Base-by-base conservation (phyloP, 2,888 invertebrate genomes). In the Machimus atricapillus region DNA sequence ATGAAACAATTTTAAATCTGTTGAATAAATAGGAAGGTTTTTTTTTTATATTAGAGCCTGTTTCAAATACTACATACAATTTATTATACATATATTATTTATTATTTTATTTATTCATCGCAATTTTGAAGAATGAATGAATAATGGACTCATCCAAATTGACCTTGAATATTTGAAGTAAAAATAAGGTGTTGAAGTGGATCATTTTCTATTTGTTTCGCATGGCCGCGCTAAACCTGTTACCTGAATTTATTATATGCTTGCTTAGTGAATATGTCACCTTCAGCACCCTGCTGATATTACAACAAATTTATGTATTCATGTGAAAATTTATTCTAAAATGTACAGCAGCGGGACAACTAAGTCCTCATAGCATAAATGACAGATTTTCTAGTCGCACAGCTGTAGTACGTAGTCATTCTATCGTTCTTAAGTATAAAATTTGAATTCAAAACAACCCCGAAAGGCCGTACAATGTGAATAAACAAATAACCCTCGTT, bases 361-460 rank as follows among this genome's bases (percentile, higher is more conserved):
- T 74, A 19, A 74, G n/a, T 74, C 74, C 74, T 34, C 31, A 34
- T 8, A 40, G 34, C 34, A 40, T 19, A 40, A 66, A 66, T 66
- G 27, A 27, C 66, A 66, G 23, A 66, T 66, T 23, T 66, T 2
- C 27, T 3, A 23, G 27, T 23, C 66, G 19, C 27, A 66, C 27
- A 66, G 27, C 66, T 52, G 52, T 52, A 27, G 23, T 66, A 23
- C 2, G 66, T 23, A 66, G 27, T 66, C 27, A 66, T 66, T 66
- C 12, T 3, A 66, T 66, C 66, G 66, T 66, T 66, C 31, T 23
- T 52, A 52, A 46, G 52, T 27, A 79, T 14, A 56, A 81, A 81
- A 81, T 81, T 56, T 56, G 56, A 81, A 81, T 56, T 81, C 56
- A 81, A 81, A 81, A 81, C 56, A 81, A 56, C 81, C 40, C 81